phyloP scores from a whole-genome alignment of 2,888 invertebrate genomes.

The Nymphalis c-album region DNA sequence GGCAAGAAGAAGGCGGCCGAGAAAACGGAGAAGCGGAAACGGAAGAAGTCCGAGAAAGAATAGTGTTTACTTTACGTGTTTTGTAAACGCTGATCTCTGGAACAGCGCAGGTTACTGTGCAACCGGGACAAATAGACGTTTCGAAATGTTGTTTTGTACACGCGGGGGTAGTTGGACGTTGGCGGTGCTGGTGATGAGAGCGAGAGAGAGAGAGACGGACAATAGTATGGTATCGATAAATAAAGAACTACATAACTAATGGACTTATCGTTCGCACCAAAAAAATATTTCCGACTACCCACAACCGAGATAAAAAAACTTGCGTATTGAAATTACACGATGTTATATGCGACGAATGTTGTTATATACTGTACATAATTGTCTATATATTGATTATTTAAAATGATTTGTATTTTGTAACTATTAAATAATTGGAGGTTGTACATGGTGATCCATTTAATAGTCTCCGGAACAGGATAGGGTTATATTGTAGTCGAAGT shows the following conservation, averaged over 20 bases:
- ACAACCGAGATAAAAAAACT: background rate
- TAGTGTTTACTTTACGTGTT: conserved; percentile 75
- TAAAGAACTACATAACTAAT: background rate
- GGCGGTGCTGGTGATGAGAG: too few species aligned
- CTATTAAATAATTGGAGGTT: background rate
- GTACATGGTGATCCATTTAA: too few species aligned
- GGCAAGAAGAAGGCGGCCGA: conserved; percentile 49
- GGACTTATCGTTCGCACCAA: background rate
- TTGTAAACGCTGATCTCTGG: conserved; percentile 51
- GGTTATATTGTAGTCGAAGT: background rate
- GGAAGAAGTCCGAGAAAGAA: conserved; percentile 72
- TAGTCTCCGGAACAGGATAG: too few species aligned
- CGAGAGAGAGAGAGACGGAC: too few species aligned
- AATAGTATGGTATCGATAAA: background rate
- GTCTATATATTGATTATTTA: too few species aligned
- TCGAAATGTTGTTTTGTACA: background rate
- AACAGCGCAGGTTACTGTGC: conserved; percentile 38
- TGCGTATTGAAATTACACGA: conserved; percentile 6
- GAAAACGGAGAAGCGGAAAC: conserved; percentile 53
- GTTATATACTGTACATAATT: background rate
- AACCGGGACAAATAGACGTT: conserved; percentile 36
- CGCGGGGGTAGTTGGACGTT: conserved; percentile 12
- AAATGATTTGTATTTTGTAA: background rate
- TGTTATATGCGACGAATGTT: background rate
- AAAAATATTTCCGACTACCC: background rate